Percentiles rank a stretch among this genome's conserved stretches.
Conservation (phyloP, 2,113 vertebrate genomes). For the Muscicapa adusta region DNA sequence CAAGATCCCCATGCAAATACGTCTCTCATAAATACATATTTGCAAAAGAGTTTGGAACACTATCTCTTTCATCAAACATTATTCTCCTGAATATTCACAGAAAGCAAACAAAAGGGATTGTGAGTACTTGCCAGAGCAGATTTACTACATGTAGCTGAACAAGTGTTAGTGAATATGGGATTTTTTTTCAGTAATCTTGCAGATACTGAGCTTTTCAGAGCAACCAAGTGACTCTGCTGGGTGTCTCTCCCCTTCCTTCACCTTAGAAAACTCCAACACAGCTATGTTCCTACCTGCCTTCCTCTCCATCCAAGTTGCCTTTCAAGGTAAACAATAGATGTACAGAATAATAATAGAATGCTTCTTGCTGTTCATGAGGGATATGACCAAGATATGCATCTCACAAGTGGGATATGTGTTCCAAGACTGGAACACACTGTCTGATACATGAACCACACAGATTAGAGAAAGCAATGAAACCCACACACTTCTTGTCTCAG, state of each 20-base stretch:
- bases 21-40: conserved; percentile 23
- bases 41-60: not conserved
- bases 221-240: not conserved
- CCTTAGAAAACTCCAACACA: not conserved
- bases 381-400: not conserved
- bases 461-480: not conserved
- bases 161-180: not conserved
- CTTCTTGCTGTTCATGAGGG: not conserved
- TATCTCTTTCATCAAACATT: conserved; percentile 38
- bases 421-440: too few species aligned
- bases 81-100: not conserved
- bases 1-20: not conserved
- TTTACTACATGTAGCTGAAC: not conserved
- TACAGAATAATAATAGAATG: not conserved
- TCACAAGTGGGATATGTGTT: not conserved
- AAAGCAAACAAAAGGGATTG: conserved; percentile 21
- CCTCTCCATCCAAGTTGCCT: not conserved
- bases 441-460: not conserved
- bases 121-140: not conserved
- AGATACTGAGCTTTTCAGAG: not conserved
- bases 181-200: not conserved
- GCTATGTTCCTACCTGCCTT: not conserved
- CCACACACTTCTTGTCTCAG: not conserved
- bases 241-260: not conserved
- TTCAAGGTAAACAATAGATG: not conserved